Percentiles rank a stretch among this genome's conserved stretches.
phyloP scores from a whole-genome alignment of 2,888 invertebrate species.

The Timema cristinae region DNA sequence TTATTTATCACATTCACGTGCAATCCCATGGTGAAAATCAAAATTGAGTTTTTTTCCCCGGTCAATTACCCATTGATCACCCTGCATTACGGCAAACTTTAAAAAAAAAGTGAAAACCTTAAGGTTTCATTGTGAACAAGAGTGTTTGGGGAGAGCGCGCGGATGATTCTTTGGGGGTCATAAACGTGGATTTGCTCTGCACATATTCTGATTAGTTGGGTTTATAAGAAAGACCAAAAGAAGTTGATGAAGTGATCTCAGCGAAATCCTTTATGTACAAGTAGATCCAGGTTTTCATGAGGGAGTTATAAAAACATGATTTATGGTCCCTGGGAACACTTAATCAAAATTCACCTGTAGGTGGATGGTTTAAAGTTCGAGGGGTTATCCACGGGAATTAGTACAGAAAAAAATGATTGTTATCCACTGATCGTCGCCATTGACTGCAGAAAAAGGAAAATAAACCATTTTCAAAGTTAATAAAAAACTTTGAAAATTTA shows the following conservation, averaged over 20 bases:
- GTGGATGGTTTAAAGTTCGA: no score
- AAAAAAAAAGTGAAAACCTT: conserved; percentile 17
- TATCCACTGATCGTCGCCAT: no score
- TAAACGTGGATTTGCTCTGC: conserved; percentile 27
- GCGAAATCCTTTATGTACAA: conserved; percentile 41
- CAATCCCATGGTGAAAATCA: conserved; percentile 2
- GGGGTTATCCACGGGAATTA: no score
- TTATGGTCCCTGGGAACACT: conserved; percentile 40
- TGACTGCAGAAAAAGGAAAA: no score
- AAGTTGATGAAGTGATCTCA: conserved; percentile 36
- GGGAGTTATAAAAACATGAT: conserved; percentile 41
- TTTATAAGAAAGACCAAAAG: conserved; percentile 18
- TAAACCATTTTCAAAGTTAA: conserved; percentile 27
- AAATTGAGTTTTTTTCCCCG: not conserved
- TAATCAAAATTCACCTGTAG: conserved; percentile 27
- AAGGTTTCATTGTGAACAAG: conserved; percentile 20
- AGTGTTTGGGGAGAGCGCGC: conserved; percentile 26
- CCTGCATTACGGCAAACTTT: conserved; percentile 17
- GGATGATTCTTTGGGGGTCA: conserved; percentile 21
- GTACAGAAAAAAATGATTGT: no score
- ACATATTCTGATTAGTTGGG: conserved; percentile 12
- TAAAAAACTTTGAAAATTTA: no score
- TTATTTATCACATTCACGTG: conserved; percentile 1
- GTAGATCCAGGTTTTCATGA: conserved; percentile 36
- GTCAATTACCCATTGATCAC: conserved; percentile 25